Evolutionary conservation across 2,113 vertebrate species (phyloP), one percentile per base, ranked within the genome.

Genomic region (Setophaga coronata): DNA sequence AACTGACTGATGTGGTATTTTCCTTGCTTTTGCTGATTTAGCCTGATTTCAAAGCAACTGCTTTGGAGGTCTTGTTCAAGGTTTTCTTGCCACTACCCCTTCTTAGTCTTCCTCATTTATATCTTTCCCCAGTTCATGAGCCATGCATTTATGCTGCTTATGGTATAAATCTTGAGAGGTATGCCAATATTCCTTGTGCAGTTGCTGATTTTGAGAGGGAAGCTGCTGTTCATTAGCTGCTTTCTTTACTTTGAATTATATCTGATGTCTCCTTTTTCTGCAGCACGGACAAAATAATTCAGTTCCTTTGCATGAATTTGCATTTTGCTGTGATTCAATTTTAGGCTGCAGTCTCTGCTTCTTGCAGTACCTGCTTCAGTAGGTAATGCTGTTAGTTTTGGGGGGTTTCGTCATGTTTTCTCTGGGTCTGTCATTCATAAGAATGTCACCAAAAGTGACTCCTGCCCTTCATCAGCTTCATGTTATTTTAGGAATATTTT

Each of bases 211-310:
- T 94, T 29, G 58, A 82, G 70, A 78, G 33, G 56, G 60, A 87
- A 73, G 56, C 14, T 78, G 84, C 78, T 91, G 53, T 87, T 94
- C 84, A 76, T 85, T 93, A 91, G 78, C 57, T 80, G 61, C 45
- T 87, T 93, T 9, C 85, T 95, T 60, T 82, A 69, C 38, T 94
- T 89, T 80, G 78, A 89, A 85, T 84, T 53, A 93, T 71, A 82
- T 64, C 65, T 58, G 57, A 60, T 62, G 65, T 48, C 29, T 87
- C 15, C n/a, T 82, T 48, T 90, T 94, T 93, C 78, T 91, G 94
- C 85, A 85, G 57, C 7, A 4, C 42, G 48, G 66, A 64, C 95
- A 94, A 91, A 96, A 93, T 36, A 85, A 79, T 85, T 82, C 70
- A 65, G 62, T 53, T 93, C 24, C 25, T 87, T 87, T 42, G 40